Percentiles rank a stretch among this genome's conserved stretches.
phyloP scores from a whole-genome alignment of 2,797 vertebrate genomes.

The Lithobates sylvaticus region DNA sequence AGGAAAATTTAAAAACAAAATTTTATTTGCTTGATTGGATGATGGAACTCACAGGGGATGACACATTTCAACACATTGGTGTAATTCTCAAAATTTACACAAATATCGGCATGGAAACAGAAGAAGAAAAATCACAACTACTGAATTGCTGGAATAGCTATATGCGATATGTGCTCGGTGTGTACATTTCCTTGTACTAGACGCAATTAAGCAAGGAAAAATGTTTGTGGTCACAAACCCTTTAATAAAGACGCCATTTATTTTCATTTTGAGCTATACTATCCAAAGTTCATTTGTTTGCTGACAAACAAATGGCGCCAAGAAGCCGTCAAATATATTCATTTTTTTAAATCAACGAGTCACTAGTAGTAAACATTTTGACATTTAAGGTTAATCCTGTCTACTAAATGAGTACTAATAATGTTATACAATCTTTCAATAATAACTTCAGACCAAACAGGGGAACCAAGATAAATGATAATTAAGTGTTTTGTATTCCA shows the following conservation, averaged over 20 bases:
- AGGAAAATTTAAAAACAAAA: too few species aligned
- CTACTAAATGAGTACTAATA: conserved; percentile 64
- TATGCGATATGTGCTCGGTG: neutral
- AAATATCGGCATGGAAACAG: too few species aligned
- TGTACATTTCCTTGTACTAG: neutral
- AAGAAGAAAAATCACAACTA: too few species aligned
- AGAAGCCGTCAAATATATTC: conserved; percentile 59
- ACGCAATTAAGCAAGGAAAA: neutral
- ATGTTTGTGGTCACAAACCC: neutral
- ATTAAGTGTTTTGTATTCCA: conserved; percentile 65
- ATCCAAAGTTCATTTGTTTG: conserved; percentile 10
- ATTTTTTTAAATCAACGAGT: conserved; percentile 60
- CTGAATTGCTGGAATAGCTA: too few species aligned
- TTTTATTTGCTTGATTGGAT: too few species aligned
- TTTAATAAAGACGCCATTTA: conserved; percentile 6
- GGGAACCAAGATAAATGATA: conserved; percentile 56
- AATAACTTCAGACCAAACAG: conserved; percentile 64
- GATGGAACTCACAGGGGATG: too few species aligned
- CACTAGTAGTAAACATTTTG: conserved; percentile 65
- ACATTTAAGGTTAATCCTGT: conserved; percentile 64
- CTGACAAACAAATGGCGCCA: conserved; percentile 55
- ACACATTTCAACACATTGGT: too few species aligned
- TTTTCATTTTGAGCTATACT: conserved; percentile 13
- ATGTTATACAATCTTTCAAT: conserved; percentile 65
- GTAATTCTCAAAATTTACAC: too few species aligned